Percentiles rank a stretch among this genome's conserved stretches.
Conservation (phyloP, 1,140 invertebrate genomes). For the Anthonomus grandis region DNA sequence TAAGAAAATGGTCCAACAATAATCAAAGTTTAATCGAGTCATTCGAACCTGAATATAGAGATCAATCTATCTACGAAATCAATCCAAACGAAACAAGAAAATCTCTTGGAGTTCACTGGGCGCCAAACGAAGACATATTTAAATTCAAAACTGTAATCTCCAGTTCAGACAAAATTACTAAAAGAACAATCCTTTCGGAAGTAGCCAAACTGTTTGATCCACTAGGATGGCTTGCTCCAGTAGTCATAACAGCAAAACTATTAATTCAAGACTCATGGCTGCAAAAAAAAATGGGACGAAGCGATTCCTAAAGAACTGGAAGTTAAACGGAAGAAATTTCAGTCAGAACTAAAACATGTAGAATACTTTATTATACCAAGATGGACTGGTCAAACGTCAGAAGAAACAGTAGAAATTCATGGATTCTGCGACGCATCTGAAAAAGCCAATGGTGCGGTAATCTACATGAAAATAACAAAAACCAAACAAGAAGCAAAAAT, state of each 20-base stretch:
- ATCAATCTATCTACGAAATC: background rate
- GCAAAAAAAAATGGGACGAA: constrained; percentile 46
- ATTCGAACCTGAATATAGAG: background rate
- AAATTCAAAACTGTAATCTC: background rate
- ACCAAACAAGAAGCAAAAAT: constrained; percentile 7
- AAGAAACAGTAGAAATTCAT: constrained; percentile 10
- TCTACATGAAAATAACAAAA: constrained; percentile 34
- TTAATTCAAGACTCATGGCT: constrained; percentile 50
- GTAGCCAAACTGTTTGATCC: constrained; percentile 42
- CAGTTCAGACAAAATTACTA: background rate
- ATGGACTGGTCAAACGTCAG: background rate
- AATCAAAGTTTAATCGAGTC: constrained; percentile 16
- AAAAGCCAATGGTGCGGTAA: constrained; percentile 35
- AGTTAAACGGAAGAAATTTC: background rate
- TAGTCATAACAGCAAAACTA: constrained; percentile 46
- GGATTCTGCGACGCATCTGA: constrained; percentile 44
- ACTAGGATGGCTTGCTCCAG: constrained; percentile 46
- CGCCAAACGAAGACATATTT: constrained; percentile 3
- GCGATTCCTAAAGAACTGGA: constrained; percentile 9
- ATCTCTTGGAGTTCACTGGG: constrained; percentile 5
- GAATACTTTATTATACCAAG: background rate
- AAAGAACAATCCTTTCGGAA: constrained; percentile 11
- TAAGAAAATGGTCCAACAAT: constrained; percentile 39
- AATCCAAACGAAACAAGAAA: constrained; percentile 1
- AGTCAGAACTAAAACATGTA: background rate